These are phyloP conservation scores for Tipula unca DNA, from an alignment of 2,888 invertebrate species.

Conservation along the genomic window DNA sequence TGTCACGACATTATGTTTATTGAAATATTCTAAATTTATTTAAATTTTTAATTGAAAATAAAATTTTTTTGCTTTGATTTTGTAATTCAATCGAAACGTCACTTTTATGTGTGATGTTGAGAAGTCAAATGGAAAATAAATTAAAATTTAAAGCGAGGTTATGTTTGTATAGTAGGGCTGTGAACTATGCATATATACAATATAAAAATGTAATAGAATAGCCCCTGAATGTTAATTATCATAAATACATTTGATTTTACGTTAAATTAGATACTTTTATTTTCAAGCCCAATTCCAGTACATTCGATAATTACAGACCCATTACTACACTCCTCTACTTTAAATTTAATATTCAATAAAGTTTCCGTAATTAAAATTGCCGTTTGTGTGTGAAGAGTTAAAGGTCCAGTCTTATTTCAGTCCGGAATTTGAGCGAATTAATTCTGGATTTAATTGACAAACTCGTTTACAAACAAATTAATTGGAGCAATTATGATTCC, in stretches of 20 bases:
- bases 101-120: not conserved
- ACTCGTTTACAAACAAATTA: too few species aligned
- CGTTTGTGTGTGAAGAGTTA: slow-evolving; percentile 78
- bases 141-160: not conserved
- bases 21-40: not conserved
- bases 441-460: too few species aligned
- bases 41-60: not conserved
- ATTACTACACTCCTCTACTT: slow-evolving; percentile 19
- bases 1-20: slow-evolving; percentile 14
- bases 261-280: slow-evolving; percentile 25
- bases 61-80: not conserved
- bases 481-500: too few species aligned
- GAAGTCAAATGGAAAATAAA: not conserved
- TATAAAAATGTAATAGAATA: not conserved
- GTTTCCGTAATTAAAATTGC: slow-evolving; percentile 72
- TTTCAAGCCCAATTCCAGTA: slow-evolving; percentile 33
- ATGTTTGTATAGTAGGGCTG: not conserved
- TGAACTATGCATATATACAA: not conserved
- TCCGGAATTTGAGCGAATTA: too few species aligned
- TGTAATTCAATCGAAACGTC: not conserved
- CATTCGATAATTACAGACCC: slow-evolving; percentile 30
- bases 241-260: not conserved
- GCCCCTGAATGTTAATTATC: not conserved
- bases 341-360: slow-evolving; percentile 47
- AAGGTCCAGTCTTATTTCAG: too few species aligned